A percentile compares a stretch with the other conserved stretches of the same genome.
Evolutionary conservation across 1,140 invertebrate genomes (phyloP).

Genomic region (Procambarus clarkii): DNA sequence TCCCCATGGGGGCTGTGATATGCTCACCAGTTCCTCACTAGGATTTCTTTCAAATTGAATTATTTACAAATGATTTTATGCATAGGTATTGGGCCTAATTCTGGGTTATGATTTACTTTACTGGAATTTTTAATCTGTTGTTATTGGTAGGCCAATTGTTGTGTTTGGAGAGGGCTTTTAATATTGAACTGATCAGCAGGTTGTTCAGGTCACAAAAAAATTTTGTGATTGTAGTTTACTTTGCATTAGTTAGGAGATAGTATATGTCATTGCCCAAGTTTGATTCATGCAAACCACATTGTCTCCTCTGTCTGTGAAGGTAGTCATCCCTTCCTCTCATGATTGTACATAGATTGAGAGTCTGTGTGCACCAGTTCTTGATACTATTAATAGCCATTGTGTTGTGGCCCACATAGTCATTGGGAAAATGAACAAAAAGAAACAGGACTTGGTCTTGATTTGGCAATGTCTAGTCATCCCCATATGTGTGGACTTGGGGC

Average conservation of each 20-base stretch:
- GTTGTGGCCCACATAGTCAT: constrained; percentile 57
- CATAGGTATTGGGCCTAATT: constrained; percentile 60
- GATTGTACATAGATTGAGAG: constrained; percentile 61
- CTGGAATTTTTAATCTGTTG: constrained; percentile 36
- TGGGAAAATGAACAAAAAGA: constrained; percentile 49
- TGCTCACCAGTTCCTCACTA: constrained; percentile 43
- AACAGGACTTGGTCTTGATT: constrained; percentile 55
- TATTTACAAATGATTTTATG: constrained; percentile 44
- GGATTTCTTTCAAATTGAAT: constrained; percentile 36
- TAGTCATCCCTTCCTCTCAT: constrained; percentile 50
- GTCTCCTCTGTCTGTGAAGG: constrained; percentile 56
- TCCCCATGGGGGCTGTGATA: constrained; percentile 21
- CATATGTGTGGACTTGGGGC: constrained; percentile 55
- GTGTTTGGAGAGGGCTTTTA: constrained; percentile 63
- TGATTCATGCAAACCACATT: constrained; percentile 64
- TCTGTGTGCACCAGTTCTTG: constrained; percentile 56
- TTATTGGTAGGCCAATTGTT: constrained; percentile 59
- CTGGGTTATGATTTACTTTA: constrained; percentile 60
- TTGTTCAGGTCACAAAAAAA: constrained; percentile 59
- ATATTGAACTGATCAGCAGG: constrained; percentile 53
- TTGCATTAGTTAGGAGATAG: constrained; percentile 62
- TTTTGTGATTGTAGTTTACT: constrained; percentile 63
- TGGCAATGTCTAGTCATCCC: constrained; percentile 65
- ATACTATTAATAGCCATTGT: constrained; percentile 52
- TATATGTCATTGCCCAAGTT: constrained; percentile 64